Base-by-base conservation (phyloP, 1,140 invertebrate species). In the Neoseiulus cucumeris region DNA sequence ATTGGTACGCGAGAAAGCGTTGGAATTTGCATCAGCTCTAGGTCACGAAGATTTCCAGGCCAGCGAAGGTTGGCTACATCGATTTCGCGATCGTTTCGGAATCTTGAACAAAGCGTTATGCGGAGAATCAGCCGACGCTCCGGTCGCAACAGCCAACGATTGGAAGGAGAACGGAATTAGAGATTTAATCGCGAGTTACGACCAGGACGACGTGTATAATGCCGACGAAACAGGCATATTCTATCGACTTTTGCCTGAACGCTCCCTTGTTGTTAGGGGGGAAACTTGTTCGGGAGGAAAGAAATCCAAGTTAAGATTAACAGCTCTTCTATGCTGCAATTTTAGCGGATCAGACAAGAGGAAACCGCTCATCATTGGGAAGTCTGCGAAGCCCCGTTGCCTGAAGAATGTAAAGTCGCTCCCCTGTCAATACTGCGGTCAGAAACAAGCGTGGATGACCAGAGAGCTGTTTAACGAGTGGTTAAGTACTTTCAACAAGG, bases 201-300 rank as follows among this genome's bases (percentile, higher is more conserved):
- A 70, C 39, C 69, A 72, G 64, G 68, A 75, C 44, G 71, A 78
- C 68, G 71, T 78, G 55, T 79, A 73, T 71, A 80, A 79, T 70
- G 72, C 73, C 20, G 76, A 79, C 70, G 76, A 79, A 71, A 78
- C 74, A 41, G 75, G 74, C 12, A 70, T 80, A 5, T 78, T 79
- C 74, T 78, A 72, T 69, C 74, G 75, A 68, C 73, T 72, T 65
- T 66, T 77, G 64, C 75, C 77, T n/a, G n/a, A n/a, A n/a, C n/a
- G n/a, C n/a, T n/a, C n/a, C n/a, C n/a, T n/a, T n/a, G n/a, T n/a
- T n/a, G n/a, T n/a, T n/a, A n/a, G n/a, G n/a, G n/a, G n/a, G n/a
- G n/a, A n/a, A n/a, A n/a, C n/a, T n/a, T n/a, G n/a, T n/a, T n/a
- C n/a, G n/a, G n/a, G n/a, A n/a, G n/a, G n/a, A n/a, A n/a, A n/a